phyloP scores from a whole-genome alignment of 2,797 vertebrate species.

The Adelosebastes latens region DNA sequence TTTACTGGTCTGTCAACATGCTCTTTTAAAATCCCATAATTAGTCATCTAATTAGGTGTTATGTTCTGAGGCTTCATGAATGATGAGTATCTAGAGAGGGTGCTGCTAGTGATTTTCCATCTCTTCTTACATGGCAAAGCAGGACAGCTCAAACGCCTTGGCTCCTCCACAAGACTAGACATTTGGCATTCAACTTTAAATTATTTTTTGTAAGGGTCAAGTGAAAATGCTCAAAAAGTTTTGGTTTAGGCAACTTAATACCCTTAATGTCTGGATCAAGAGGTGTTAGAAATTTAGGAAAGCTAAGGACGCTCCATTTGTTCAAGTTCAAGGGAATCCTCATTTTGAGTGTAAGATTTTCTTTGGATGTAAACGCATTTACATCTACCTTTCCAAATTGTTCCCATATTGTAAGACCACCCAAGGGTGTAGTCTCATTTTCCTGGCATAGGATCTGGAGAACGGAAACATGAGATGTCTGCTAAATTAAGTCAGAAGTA shows the following conservation, averaged over 20 bases:
- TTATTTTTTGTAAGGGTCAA: neutral
- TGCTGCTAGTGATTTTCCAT: constrained; percentile 10
- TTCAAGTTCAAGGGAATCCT: constrained; percentile 10
- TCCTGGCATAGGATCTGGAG: constrained; percentile 48
- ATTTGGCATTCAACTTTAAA: constrained; percentile 3
- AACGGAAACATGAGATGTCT: constrained; percentile 37
- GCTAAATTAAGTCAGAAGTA: constrained; percentile 32
- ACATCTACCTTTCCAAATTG: constrained; percentile 41
- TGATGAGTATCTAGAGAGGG: neutral
- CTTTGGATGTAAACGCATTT: constrained; percentile 32
- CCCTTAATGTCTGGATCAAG: neutral
- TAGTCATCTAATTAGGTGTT: constrained; percentile 3
- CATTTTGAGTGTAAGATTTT: constrained; percentile 6
- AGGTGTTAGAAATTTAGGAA: neutral
- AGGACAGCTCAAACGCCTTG: neutral
- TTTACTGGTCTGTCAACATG: neutral
- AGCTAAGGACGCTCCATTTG: neutral
- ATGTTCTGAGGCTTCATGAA: neutral
- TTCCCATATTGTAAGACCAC: constrained; percentile 55
- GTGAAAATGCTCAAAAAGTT: neutral
- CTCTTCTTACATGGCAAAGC: neutral
- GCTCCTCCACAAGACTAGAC: neutral
- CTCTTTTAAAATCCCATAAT: constrained; percentile 28
- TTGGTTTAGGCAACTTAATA: neutral
- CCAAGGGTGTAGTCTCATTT: constrained; percentile 56